A percentile compares a stretch with the other conserved stretches of the same genome.
phyloP scores from a whole-genome alignment of 2,888 invertebrate species.

The Melieria omissa region DNA sequence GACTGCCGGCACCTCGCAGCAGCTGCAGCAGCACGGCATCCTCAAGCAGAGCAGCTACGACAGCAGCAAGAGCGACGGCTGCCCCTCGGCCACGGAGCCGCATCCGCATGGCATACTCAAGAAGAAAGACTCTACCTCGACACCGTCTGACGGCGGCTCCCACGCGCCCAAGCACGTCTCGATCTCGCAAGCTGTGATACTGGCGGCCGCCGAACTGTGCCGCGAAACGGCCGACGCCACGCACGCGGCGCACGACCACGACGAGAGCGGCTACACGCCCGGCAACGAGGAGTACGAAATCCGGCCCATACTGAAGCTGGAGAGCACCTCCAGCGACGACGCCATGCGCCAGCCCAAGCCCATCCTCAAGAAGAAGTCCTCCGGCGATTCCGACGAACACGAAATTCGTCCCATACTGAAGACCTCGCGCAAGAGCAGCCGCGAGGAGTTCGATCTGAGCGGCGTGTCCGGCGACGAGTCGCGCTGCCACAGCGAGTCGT shows the following conservation, averaged over 20 bases:
- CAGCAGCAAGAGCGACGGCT: slow-evolving; percentile 71
- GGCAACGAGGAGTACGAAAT: slow-evolving; percentile 71
- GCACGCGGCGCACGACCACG: slow-evolving; percentile 39
- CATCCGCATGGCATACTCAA: slow-evolving; percentile 86
- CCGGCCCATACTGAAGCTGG: slow-evolving; percentile 85
- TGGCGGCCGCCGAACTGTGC: slow-evolving; percentile 68
- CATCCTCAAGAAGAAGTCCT: slow-evolving; percentile 85
- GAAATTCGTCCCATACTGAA: slow-evolving; percentile 84
- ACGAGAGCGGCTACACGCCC: slow-evolving; percentile 47
- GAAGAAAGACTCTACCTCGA: slow-evolving; percentile 66
- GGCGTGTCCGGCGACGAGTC: slow-evolving; percentile 38
- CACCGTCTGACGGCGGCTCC: slow-evolving; percentile 63
- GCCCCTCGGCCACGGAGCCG: slow-evolving; percentile 72
- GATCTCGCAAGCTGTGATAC: slow-evolving; percentile 66
- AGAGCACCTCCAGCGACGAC: slow-evolving; percentile 69
- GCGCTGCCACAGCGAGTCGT: slow-evolving; percentile 40
- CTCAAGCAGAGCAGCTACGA: slow-evolving; percentile 82
- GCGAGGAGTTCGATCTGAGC: slow-evolving; percentile 69
- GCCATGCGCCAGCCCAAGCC: slow-evolving; percentile 73
- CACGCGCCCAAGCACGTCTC: slow-evolving; percentile 65
- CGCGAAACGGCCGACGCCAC: slow-evolving; percentile 62
- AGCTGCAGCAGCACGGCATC: slow-evolving; percentile 73
- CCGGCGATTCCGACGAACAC: slow-evolving; percentile 77
- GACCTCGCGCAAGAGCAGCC: slow-evolving; percentile 74
- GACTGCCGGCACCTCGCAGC: slow-evolving; percentile 46